Evolutionary conservation across 2,888 invertebrate species (phyloP).

Genomic region (Actias luna): DNA sequence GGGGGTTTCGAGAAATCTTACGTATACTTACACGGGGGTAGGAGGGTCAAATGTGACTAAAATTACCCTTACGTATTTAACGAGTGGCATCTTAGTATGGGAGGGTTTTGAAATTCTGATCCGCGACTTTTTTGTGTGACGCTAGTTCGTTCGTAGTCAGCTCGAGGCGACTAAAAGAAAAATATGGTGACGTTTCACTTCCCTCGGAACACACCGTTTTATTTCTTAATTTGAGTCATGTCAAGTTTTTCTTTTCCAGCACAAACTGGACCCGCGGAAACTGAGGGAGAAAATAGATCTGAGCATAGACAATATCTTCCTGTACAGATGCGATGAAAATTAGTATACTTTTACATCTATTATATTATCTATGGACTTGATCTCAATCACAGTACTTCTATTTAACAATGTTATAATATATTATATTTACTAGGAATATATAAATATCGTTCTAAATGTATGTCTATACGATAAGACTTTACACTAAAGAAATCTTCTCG

Average conservation of each 20-base stretch:
- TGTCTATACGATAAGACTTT: neutral
- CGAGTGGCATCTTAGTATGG: no score
- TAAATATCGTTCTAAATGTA: neutral
- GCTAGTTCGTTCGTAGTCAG: no score
- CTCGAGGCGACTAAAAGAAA: no score
- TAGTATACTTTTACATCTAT: neutral
- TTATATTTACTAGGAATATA: neutral
- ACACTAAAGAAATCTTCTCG: neutral
- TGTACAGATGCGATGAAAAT: constrained; percentile 18
- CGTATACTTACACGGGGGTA: no score
- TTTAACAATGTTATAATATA: neutral
- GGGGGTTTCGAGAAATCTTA: no score
- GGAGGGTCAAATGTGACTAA: no score
- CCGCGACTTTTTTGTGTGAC: no score
- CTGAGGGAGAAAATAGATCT: constrained; percentile 35
- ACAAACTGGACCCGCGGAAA: constrained; percentile 33
- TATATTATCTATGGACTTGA: neutral
- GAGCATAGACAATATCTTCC: constrained; percentile 35
- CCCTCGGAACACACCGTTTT: no score
- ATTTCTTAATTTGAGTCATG: neutral
- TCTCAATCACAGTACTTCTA: neutral
- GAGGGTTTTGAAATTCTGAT: no score
- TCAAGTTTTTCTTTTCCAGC: constrained; percentile 38
- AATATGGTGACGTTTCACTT: no score
- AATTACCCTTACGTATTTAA: no score